Evolutionary conservation across 1,140 invertebrate species (phyloP), one percentile per base, ranked within the genome.

Genomic region (Wiebesia pumilae): DNA sequence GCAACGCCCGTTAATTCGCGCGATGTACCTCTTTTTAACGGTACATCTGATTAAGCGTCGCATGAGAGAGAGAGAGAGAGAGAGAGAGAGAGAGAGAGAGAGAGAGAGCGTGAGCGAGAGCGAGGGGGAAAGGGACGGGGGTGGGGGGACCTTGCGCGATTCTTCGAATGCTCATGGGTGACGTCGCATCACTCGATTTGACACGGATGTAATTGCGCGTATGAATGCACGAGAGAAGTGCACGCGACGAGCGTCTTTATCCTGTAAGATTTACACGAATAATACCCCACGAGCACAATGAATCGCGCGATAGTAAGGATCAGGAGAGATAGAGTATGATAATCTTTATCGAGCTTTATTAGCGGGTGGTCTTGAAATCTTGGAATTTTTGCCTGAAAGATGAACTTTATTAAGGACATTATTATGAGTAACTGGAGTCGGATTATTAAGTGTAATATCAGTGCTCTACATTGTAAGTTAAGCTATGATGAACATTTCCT

Each of bases 1-100:
- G 35, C 83, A 73, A 33, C 75, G 47, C 83, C 83, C 73, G 43
- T 54, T n/a, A 16, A n/a, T 27, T 73, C 81, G 19, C 47, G 67
- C 33, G 62, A 47, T 65, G 30, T 40, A 9, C 33, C 35, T 77
- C 27, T 38, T 35, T 43, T n/a, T 16, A 24, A 40, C 30, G 24
- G 24, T 75, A 47, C 43, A 73, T 83, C 67, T n/a, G 35, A 73
- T 83, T 62, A 62, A 58, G n/a, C 40, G 47, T 83, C 67, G 21
- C 19, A 24, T 51, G 16, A 2, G 24, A 79, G 77, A 35, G 30
- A 51, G 27, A 35, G 51, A 54, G 51, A 54, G 10, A 2, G 24
- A 79, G 77, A 35, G 30, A 51, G 27, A 35, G 51, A 54, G 51
- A 54, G 16, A 2, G 24, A 79, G 77, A 35, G 30, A 51, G 27